phyloP scores from a whole-genome alignment of 2,888 invertebrate species.

The Mythimna pallens region DNA sequence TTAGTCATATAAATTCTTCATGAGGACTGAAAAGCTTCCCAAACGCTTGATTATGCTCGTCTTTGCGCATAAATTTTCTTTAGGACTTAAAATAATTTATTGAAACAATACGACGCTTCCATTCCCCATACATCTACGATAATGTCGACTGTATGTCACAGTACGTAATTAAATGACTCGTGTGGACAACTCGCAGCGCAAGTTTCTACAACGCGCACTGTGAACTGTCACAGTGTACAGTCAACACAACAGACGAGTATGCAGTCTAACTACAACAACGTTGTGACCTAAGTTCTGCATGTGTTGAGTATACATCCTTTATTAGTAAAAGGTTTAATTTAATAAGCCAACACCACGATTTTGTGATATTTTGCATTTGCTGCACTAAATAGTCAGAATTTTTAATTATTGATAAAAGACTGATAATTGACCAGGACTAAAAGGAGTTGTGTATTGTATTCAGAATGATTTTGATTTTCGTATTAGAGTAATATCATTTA shows the following conservation, averaged over 20 bases:
- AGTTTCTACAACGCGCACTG: slow-evolving; percentile 65
- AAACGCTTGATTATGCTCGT: too few species aligned
- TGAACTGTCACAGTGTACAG: slow-evolving; percentile 49
- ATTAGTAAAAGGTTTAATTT: not conserved
- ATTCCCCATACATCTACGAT: slow-evolving; percentile 35
- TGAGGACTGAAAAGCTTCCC: too few species aligned
- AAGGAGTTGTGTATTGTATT: too few species aligned
- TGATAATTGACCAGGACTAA: too few species aligned
- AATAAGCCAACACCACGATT: not conserved
- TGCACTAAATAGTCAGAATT: too few species aligned
- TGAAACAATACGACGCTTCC: slow-evolving; percentile 18
- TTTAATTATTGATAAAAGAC: too few species aligned
- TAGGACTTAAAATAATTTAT: not conserved
- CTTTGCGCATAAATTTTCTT: too few species aligned
- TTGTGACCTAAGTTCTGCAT: slow-evolving; percentile 1
- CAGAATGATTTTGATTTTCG: too few species aligned
- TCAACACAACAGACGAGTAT: slow-evolving; percentile 31
- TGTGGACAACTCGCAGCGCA: slow-evolving; percentile 69
- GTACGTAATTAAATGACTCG: slow-evolving; percentile 78
- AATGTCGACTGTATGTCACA: slow-evolving; percentile 67
- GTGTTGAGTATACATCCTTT: not conserved
- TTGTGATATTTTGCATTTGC: too few species aligned
- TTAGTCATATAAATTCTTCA: too few species aligned
- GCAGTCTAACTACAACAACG: slow-evolving; percentile 26
- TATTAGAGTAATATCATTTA: too few species aligned